Conservation (phyloP, 1,140 invertebrate genomes). For the Andricus grossulariae region DNA sequence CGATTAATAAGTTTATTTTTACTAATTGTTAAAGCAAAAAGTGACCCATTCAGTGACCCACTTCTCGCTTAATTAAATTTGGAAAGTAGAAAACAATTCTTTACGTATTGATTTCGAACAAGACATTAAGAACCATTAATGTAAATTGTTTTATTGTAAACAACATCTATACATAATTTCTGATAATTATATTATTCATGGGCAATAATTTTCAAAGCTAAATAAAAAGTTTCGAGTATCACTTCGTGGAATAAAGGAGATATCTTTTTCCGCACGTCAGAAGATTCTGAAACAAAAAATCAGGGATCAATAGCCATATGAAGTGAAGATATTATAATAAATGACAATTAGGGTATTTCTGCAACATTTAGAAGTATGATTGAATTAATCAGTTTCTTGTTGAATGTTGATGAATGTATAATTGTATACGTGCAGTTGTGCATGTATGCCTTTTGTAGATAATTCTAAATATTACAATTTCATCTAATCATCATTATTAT, state of each 20-base stretch:
- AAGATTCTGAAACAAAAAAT: slow-evolving; percentile 4
- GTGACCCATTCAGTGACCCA: too few species aligned
- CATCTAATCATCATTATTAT: neutral
- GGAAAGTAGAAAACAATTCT: too few species aligned
- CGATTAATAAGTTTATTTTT: too few species aligned
- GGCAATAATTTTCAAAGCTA: neutral
- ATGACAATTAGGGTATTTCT: neutral
- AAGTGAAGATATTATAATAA: neutral
- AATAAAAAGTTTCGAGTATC: neutral
- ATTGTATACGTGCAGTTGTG: neutral
- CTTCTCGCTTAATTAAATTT: too few species aligned
- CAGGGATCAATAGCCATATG: neutral
- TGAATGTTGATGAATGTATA: neutral
- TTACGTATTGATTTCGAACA: too few species aligned
- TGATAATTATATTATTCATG: too few species aligned
- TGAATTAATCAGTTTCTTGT: neutral
- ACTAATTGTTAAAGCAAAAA: too few species aligned
- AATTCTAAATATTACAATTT: neutral
- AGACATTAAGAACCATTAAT: too few species aligned
- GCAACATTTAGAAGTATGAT: neutral
- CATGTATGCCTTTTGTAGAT: neutral
- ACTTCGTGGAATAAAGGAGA: neutral
- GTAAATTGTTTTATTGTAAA: too few species aligned
- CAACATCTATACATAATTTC: too few species aligned
- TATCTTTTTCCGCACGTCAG: neutral